Percentiles rank a stretch among this genome's conserved stretches.
These are phyloP conservation scores for Limnephilus lunatus DNA, from an alignment of 2,888 invertebrate species.

Conservation along the genomic window DNA sequence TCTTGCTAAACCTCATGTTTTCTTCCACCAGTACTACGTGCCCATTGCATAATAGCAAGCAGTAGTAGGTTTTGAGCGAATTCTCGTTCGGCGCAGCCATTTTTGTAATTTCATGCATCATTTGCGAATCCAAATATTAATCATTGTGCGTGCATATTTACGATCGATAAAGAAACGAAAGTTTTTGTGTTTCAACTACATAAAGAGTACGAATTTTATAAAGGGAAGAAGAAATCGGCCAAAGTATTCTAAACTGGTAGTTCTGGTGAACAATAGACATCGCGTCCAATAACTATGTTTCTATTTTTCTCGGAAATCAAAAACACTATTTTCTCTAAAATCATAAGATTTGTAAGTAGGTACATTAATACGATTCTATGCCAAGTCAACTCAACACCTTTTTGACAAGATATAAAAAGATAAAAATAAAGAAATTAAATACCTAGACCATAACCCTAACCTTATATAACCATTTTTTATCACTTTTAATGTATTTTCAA, in stretches of 20 bases:
- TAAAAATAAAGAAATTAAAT: too few species aligned
- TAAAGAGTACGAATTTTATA: neutral
- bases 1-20: neutral
- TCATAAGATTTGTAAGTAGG: too few species aligned
- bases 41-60: conserved; percentile 14
- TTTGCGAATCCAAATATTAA: neutral
- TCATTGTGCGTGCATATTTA: neutral
- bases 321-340: too few species aligned
- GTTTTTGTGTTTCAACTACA: neutral
- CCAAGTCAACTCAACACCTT: too few species aligned
- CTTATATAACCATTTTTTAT: too few species aligned
- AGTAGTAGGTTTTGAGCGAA: neutral
- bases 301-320: too few species aligned
- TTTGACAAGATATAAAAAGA: too few species aligned
- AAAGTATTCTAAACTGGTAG: neutral
- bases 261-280: too few species aligned
- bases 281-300: too few species aligned
- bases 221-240: neutral
- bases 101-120: neutral
- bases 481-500: too few species aligned
- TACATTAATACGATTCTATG: too few species aligned
- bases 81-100: neutral
- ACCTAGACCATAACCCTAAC: too few species aligned
- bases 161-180: neutral
- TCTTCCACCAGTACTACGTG: neutral